Conservation (phyloP, 2,888 invertebrate genomes). For the Caenorhabditis virilis region DNA sequence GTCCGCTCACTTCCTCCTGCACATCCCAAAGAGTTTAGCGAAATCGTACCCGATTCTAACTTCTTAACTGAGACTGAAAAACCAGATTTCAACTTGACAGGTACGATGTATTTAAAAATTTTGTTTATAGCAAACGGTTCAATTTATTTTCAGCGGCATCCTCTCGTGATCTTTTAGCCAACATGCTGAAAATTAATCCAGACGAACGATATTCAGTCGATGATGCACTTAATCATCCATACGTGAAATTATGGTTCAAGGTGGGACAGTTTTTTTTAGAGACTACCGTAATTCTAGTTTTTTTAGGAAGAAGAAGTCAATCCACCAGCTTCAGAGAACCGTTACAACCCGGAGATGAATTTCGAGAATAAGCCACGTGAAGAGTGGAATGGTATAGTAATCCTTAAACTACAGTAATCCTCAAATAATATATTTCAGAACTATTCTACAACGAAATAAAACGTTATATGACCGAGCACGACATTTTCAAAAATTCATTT, state of each 20-base stretch:
- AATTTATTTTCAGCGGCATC: no score
- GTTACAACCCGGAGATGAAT: constrained; percentile 97
- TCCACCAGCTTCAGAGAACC: constrained; percentile 88
- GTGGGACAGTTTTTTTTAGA: no score
- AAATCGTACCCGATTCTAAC: constrained; percentile 40
- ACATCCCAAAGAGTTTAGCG: constrained; percentile 15
- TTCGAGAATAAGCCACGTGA: constrained; percentile 98
- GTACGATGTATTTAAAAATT: neutral
- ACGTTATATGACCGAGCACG: constrained; percentile 1
- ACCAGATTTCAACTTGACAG: constrained; percentile 45
- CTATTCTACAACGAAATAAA: constrained; percentile 3
- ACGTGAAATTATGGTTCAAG: constrained; percentile 99
- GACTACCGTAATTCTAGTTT: no score
- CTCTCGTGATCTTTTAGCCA: constrained; percentile 92
- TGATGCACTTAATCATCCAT: constrained; percentile 92
- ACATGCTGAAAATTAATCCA: constrained; percentile 98
- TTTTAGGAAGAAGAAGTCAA: constrained; percentile 80
- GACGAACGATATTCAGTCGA: constrained; percentile 96
- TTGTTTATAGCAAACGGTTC: no score
- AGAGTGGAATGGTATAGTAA: no score
- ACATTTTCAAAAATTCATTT: no score
- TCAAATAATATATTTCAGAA: no score
- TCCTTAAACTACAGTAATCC: no score
- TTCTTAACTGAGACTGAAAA: constrained; percentile 49
- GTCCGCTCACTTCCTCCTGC: constrained; percentile 35